Percentiles rank a stretch among this genome's conserved stretches.
Conservation (phyloP, 2,797 vertebrate genomes). For the Enteromius radiatus region DNA sequence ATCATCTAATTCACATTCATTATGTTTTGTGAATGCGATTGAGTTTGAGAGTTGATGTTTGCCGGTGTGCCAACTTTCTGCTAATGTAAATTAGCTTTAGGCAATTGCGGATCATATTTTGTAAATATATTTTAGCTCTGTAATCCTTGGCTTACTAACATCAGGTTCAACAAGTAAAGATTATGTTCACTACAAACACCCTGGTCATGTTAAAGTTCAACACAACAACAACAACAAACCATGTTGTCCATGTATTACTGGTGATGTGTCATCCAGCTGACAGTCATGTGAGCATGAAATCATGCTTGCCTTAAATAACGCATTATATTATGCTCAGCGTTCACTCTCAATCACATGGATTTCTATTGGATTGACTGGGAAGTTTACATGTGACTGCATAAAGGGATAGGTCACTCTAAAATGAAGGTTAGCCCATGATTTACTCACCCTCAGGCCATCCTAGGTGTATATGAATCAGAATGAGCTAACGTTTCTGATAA, state of each 20-base stretch:
- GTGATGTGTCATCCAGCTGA: not conserved
- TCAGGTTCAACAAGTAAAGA: too few relatives aligned
- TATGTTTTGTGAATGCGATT: not conserved
- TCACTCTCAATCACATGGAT: not conserved
- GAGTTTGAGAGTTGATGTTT: not conserved
- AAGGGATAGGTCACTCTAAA: not conserved
- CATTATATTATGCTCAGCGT: not conserved
- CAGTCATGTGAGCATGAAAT: not conserved
- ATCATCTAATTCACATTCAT: not conserved
- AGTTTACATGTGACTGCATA: not conserved
- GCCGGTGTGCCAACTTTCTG: not conserved
- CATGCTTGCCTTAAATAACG: not conserved
- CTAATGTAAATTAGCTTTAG: not conserved
- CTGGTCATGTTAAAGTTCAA: not conserved
- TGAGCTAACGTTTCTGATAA: too few relatives aligned
- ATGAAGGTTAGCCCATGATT: not conserved
- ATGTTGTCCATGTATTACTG: not conserved
- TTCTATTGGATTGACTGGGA: not conserved
- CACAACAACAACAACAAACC: not conserved
- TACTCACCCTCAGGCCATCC: not conserved
- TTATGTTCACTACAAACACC: slow-evolving; percentile 3
- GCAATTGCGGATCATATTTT: not conserved
- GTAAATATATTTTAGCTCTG: not conserved
- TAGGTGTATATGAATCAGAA: not conserved
- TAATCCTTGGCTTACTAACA: not conserved